phyloP scores from a whole-genome alignment of 1,140 invertebrate species.

The Polypedilum vanderplanki region DNA sequence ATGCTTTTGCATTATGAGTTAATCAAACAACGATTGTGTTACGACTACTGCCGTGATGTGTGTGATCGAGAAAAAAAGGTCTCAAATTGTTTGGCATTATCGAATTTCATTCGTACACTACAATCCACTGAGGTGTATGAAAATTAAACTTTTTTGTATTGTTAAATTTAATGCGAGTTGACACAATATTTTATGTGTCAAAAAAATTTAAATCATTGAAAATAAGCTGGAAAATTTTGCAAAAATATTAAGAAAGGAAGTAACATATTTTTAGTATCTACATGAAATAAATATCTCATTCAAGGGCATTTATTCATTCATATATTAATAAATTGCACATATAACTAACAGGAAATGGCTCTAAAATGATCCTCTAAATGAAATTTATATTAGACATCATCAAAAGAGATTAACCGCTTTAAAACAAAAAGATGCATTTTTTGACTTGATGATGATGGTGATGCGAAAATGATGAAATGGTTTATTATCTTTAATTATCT shows the following conservation, averaged over 20 bases:
- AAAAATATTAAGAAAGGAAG: no score
- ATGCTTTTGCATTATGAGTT: constrained; percentile 23
- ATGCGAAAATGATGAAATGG: not conserved
- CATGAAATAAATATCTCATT: no score
- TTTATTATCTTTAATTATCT: not conserved
- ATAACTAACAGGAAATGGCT: not conserved
- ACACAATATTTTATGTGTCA: not conserved
- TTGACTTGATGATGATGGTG: not conserved
- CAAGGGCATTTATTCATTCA: no score
- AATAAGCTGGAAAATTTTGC: no score
- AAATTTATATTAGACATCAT: not conserved
- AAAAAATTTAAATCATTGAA: no score
- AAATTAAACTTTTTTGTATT: not conserved
- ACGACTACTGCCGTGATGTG: no score
- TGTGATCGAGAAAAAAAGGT: no score
- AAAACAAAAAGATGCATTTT: not conserved
- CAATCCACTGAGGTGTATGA: not conserved
- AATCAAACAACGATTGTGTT: constrained; percentile 14
- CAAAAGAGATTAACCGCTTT: not conserved
- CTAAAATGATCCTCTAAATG: not conserved
- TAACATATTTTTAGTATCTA: no score
- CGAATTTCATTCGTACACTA: not conserved
- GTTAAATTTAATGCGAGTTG: not conserved
- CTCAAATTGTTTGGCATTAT: no score
- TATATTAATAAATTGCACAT: no score